phyloP scores from a whole-genome alignment of 2,113 vertebrate genomes.

The Semnopithecus entellus region DNA sequence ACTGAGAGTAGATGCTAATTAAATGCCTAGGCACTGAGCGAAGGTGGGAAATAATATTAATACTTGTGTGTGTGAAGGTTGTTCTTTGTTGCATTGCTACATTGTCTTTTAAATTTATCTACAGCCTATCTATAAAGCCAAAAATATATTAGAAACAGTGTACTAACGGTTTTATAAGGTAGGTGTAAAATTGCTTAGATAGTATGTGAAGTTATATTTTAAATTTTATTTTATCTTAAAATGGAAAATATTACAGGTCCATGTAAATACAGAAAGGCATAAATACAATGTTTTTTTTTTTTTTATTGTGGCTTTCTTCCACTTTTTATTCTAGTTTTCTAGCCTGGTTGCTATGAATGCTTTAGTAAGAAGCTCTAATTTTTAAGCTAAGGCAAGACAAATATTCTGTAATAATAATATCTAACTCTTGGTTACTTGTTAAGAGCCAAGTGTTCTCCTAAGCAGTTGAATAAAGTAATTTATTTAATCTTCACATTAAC shows the following conservation, averaged over 20 bases:
- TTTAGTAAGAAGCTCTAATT: neutral
- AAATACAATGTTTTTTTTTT: neutral
- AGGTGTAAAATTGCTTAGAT: neutral
- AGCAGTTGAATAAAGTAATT: neutral
- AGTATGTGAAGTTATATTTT: neutral
- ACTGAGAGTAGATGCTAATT: neutral
- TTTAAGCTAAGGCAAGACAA: neutral
- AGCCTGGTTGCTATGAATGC: neutral
- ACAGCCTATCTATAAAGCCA: neutral
- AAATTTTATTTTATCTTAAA: constrained; percentile 33
- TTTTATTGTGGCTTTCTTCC: neutral
- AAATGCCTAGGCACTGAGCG: neutral
- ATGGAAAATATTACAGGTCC: neutral
- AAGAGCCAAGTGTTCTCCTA: neutral
- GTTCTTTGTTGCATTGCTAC: neutral
- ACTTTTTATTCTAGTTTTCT: neutral
- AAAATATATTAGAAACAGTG: neutral
- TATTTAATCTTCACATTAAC: neutral
- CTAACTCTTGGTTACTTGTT: neutral
- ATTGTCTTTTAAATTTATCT: neutral
- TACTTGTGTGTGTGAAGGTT: neutral
- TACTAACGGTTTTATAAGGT: neutral
- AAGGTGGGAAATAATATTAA: neutral
- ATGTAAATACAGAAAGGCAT: neutral
- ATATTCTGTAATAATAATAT: neutral